Conservation (phyloP, 2,888 invertebrate species). For the Seira sanloemensis region DNA sequence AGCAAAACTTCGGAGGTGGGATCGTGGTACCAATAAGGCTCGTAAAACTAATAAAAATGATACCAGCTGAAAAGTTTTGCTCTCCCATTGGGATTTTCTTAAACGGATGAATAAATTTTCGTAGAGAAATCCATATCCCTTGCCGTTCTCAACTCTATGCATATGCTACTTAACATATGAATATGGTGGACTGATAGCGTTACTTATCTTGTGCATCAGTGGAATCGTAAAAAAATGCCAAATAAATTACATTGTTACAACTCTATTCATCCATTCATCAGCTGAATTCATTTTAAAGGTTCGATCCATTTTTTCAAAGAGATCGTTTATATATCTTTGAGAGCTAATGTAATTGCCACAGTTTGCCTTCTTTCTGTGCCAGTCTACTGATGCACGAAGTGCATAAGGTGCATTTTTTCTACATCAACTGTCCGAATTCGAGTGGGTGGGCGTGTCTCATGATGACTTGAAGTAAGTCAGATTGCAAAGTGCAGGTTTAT, state of each 20-base stretch:
- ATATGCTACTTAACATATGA: background rate
- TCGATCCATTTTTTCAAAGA: background rate
- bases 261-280: background rate
- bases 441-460: background rate
- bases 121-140: slow-evolving; percentile 13
- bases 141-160: background rate
- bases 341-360: too few relatives aligned
- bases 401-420: background rate
- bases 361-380: slow-evolving; percentile 28
- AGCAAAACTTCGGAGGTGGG: background rate
- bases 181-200: too few relatives aligned
- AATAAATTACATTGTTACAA: background rate
- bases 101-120: slow-evolving; percentile 40
- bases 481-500: background rate
- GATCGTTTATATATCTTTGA: background rate
- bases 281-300: background rate
- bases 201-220: too few relatives aligned
- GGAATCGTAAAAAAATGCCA: background rate
- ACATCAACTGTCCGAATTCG: background rate
- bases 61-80: background rate
- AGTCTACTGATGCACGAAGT: background rate
- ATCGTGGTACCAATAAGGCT: background rate
- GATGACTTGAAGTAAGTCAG: background rate
- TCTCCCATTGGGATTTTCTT: background rate
- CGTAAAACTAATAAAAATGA: background rate